Evolutionary conservation across 2,888 invertebrate genomes (phyloP).

Genomic region (Campopleginae sp.): DNA sequence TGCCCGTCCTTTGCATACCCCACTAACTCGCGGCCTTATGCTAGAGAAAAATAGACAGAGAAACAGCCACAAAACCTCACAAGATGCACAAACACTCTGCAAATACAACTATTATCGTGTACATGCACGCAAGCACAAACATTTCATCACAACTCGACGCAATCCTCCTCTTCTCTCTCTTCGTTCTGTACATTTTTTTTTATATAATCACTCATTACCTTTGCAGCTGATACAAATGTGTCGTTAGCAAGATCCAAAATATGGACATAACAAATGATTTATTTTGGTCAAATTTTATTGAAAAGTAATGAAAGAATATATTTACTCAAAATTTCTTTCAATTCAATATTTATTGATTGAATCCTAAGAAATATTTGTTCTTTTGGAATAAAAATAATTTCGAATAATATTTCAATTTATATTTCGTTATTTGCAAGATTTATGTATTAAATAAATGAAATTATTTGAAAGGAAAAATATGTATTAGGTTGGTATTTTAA

Average conservation of each 20-base stretch:
- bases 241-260: not conserved
- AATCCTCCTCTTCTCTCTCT: slow-evolving; percentile 37
- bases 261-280: not conserved
- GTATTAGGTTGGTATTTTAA: no score
- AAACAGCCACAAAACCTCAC: slow-evolving; percentile 9
- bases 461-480: no score
- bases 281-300: not conserved
- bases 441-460: no score
- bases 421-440: no score
- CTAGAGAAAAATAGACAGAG: slow-evolving; percentile 16
- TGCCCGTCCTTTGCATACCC: slow-evolving; percentile 68
- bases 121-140: slow-evolving; percentile 27
- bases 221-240: not conserved
- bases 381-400: no score
- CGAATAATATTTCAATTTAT: no score
- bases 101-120: slow-evolving; percentile 57
- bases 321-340: no score
- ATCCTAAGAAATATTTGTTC: no score
- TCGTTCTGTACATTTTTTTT: not conserved
- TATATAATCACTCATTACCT: not conserved
- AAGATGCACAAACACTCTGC: slow-evolving; percentile 20
- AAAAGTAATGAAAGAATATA: no score
- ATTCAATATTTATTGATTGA: no score
- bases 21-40: slow-evolving; percentile 56
- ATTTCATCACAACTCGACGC: slow-evolving; percentile 32